A percentile compares a stretch with the other conserved stretches of the same genome.
These are phyloP conservation scores for Drosophila barbarae DNA, from an alignment of 2,888 invertebrate species.

Conservation along the genomic window DNA sequence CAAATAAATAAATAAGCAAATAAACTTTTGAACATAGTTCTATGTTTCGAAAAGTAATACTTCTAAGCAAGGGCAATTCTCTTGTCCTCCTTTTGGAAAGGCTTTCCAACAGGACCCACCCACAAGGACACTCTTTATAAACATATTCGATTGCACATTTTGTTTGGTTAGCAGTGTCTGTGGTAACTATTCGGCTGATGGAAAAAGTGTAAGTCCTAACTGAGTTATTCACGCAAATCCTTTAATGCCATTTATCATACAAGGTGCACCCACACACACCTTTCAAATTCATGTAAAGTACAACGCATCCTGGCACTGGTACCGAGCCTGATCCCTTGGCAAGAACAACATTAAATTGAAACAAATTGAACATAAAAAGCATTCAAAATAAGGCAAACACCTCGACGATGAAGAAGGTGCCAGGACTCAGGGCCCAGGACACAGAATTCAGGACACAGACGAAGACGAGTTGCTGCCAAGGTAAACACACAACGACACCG, in stretches of 20 bases:
- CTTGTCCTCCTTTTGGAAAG: not conserved
- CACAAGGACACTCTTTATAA: not conserved
- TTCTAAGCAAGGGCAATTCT: not conserved
- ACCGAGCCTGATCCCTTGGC: constrained; percentile 53
- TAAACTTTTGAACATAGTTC: too few relatives aligned
- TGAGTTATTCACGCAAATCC: constrained; percentile 69
- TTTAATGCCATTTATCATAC: constrained; percentile 69
- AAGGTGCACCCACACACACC: constrained; percentile 48
- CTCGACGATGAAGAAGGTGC: constrained; percentile 46
- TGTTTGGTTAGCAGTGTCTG: constrained; percentile 14
- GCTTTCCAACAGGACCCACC: not conserved
- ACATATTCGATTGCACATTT: constrained; percentile 25
- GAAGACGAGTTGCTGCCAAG: constrained; percentile 60
- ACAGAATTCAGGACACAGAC: constrained; percentile 38
- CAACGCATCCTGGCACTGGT: constrained; percentile 54
- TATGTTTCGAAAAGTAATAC: too few relatives aligned
- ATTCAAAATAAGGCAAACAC: constrained; percentile 74
- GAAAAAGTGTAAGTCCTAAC: constrained; percentile 43
- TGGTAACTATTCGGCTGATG: constrained; percentile 22
- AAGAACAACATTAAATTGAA: constrained; percentile 73
- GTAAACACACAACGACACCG: constrained; percentile 59
- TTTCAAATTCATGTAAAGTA: constrained; percentile 69
- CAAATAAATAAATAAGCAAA: too few relatives aligned
- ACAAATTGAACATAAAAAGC: constrained; percentile 74
- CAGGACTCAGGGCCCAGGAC: constrained; percentile 22